Percentiles rank a stretch among this genome's conserved stretches.
Conservation (phyloP, 2,797 vertebrate species). For the Ptychobarbus kaznakovi region DNA sequence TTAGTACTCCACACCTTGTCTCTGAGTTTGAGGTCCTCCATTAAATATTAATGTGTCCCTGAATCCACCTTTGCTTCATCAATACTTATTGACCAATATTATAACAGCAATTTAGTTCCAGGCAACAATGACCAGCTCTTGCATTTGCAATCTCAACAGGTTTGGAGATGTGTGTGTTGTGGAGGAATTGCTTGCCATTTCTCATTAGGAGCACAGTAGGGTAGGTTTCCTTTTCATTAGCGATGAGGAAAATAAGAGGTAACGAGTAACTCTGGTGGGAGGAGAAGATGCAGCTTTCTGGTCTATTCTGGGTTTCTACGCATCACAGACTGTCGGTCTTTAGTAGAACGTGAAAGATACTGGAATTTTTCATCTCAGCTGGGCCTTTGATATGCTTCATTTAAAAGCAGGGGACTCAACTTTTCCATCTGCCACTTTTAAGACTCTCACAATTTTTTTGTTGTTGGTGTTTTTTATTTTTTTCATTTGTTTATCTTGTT, state of each 20-base stretch:
- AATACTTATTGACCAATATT: constrained; percentile 77
- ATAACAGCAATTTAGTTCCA: constrained; percentile 76
- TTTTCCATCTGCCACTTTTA: constrained; percentile 74
- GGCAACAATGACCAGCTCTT: constrained; percentile 70
- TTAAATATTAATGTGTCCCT: constrained; percentile 74
- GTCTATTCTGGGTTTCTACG: constrained; percentile 69
- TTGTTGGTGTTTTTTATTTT: neutral
- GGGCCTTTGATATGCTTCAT: constrained; percentile 76
- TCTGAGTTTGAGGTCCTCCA: constrained; percentile 62
- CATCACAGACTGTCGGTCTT: constrained; percentile 72
- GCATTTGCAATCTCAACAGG: constrained; percentile 71
- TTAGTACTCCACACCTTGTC: constrained; percentile 53
- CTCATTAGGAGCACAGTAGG: constrained; percentile 74
- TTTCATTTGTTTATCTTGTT: constrained; percentile 51
- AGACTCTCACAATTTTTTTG: constrained; percentile 21
- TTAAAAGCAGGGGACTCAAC: constrained; percentile 73
- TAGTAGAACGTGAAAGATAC: constrained; percentile 63
- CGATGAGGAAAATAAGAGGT: constrained; percentile 67
- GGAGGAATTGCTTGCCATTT: constrained; percentile 74
- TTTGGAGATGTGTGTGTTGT: constrained; percentile 58
- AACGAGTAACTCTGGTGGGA: constrained; percentile 45
- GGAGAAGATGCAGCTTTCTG: constrained; percentile 61
- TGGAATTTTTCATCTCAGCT: constrained; percentile 70
- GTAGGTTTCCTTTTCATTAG: constrained; percentile 73
- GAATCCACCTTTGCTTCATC: constrained; percentile 71